Evolutionary conservation across 2,797 vertebrate species (phyloP).

Genomic region (Liparis tanakae): DNA sequence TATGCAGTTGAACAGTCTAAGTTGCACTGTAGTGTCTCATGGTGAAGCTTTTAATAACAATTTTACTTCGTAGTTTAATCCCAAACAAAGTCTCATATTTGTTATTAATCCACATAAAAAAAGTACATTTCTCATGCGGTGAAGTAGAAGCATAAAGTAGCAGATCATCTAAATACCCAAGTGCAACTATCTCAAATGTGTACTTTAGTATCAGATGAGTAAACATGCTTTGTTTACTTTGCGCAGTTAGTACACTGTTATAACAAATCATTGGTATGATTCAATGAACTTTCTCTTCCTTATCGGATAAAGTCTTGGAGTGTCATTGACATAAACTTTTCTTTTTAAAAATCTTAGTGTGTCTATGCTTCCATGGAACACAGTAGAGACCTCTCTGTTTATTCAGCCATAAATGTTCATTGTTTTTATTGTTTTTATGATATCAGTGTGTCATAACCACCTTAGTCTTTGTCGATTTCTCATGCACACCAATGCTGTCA

Average conservation of each 20-base stretch:
- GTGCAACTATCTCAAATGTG: not conserved
- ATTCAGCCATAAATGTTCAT: slow-evolving; percentile 12
- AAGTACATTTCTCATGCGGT: not conserved
- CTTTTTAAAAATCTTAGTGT: no score
- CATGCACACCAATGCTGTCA: slow-evolving; percentile 50
- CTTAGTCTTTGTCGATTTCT: slow-evolving; percentile 7
- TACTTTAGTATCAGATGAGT: not conserved
- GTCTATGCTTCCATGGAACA: not conserved
- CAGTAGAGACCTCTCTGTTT: not conserved
- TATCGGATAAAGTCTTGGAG: not conserved
- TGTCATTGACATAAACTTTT: not conserved
- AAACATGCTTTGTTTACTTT: not conserved
- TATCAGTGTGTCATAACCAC: not conserved
- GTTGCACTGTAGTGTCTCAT: not conserved
- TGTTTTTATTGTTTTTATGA: slow-evolving; percentile 22
- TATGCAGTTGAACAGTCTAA: not conserved
- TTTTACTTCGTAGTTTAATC: slow-evolving; percentile 10
- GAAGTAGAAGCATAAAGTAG: not conserved
- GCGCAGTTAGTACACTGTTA: not conserved
- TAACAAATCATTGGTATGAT: slow-evolving; percentile 3
- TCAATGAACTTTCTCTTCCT: not conserved
- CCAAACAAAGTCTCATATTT: not conserved
- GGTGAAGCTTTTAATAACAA: not conserved
- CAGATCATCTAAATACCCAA: not conserved
- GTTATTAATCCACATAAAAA: not conserved